Evolutionary conservation across 2,797 vertebrate genomes (phyloP), one percentile per base, ranked within the genome.

Genomic region (Sus cebifrons): DNA sequence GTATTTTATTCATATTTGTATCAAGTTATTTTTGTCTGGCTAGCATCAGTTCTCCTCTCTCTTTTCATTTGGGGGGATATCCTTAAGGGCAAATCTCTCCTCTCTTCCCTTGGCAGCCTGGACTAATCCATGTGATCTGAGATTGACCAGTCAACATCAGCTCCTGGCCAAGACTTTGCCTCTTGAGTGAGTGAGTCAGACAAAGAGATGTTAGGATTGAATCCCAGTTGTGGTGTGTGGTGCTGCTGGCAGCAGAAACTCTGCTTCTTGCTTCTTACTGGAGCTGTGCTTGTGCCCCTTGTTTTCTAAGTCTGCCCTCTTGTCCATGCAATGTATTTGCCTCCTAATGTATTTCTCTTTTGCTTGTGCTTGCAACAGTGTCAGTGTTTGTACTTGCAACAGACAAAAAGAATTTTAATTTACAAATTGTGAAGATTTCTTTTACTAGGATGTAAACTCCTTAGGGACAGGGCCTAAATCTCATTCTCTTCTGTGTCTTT

Each of bases 81-180:
- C 13, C 44, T 65, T 62, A 52, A 23, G 15, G 29, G 29, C 20
- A 89, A 52, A 54, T 88, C 71, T 25, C 58, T 84, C 13, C 11
- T 62, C 15, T 71, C 14, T 71, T 87, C 86, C 36, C 7, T 60
- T 77, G 67, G 64, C 25, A 86, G 49, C 7, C n/a, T 32, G 20
- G 10, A 67, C n/a, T 86, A 67, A 86, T 82, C 15, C 95, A 96
- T 52, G 90, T 92, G 89, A 89, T 60, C 36, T 92, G 88, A 95
- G 62, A 93, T 32, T 95, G 65, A 79, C 81, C 92, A 93, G 60
- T 96, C 44, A 86, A 89, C 18, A 79, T 49, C 11, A 56, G 25
- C 79, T 91, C 23, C 25, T 86, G 36, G 16, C 71, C 92, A 95
- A 85, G 78, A 75, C 29, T 95, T 96, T 60, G 65, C 81, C 60